Conservation (phyloP, 2,888 invertebrate species). For the Epirrhoe alternata region DNA sequence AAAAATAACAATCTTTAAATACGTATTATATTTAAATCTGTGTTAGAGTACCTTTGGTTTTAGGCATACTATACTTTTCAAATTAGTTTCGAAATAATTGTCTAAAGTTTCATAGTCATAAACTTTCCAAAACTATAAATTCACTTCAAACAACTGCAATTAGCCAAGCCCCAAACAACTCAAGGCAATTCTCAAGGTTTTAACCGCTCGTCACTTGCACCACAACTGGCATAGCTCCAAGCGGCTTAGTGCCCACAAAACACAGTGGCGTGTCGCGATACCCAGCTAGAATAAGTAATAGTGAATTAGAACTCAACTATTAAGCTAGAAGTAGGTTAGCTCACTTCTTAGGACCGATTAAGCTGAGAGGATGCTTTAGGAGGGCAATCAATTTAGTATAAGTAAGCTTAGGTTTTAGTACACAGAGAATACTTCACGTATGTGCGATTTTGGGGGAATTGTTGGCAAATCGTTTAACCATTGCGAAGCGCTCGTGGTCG, state of each 20-base stretch:
- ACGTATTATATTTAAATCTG: no score
- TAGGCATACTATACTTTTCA: no score
- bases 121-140: background rate
- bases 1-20: no score
- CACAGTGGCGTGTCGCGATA: slow-evolving; percentile 61
- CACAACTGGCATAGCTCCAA: slow-evolving; percentile 61
- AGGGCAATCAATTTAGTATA: no score
- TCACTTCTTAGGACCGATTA: slow-evolving; percentile 13
- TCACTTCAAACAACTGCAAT: slow-evolving; percentile 4
- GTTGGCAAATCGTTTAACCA: no score
- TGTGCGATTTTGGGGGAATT: no score
- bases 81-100: no score
- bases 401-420: no score
- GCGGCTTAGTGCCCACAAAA: slow-evolving; percentile 58
- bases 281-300: slow-evolving; percentile 61
- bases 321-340: slow-evolving; percentile 7
- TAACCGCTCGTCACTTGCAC: slow-evolving; percentile 47
- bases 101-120: background rate
- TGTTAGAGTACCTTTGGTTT: no score
- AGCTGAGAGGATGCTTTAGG: background rate
- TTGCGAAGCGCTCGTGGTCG: no score
- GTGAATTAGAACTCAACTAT: slow-evolving; percentile 52
- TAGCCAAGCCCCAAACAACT: background rate
- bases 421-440: no score
- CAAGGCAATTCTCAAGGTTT: slow-evolving; percentile 25